phyloP scores from a whole-genome alignment of 2,888 invertebrate species.

The Herminia tarsipennalis region DNA sequence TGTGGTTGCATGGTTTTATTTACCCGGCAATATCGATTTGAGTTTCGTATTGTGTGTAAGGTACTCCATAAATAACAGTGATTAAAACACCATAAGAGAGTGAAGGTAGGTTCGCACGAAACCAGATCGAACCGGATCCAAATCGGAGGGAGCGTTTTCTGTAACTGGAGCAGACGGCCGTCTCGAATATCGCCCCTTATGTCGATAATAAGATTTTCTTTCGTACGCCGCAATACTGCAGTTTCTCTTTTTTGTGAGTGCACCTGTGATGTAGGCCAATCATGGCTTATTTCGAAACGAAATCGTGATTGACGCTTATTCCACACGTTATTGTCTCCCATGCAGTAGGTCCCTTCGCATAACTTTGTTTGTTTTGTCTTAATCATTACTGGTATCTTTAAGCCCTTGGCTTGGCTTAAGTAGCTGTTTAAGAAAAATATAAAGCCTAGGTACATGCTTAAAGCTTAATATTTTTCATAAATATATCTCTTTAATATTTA shows the following conservation, averaged over 20 bases:
- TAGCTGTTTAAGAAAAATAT: no score
- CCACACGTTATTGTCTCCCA: slow-evolving; percentile 27
- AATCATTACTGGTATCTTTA: no score
- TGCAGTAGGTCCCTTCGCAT: no score
- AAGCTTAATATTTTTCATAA: no score
- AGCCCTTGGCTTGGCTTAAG: no score
- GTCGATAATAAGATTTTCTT: slow-evolving; percentile 83
- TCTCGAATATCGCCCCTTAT: slow-evolving; percentile 82
- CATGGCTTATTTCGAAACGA: slow-evolving; percentile 72
- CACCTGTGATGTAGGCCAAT: slow-evolving; percentile 79
- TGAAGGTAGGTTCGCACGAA: slow-evolving; percentile 73
- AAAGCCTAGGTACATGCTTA: no score
- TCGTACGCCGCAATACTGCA: slow-evolving; percentile 68
- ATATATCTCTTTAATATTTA: no score
- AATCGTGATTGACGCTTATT: slow-evolving; percentile 71
- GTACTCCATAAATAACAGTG: slow-evolving; percentile 61
- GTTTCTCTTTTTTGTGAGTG: slow-evolving; percentile 82
- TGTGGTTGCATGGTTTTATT: slow-evolving; percentile 29
- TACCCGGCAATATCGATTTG: slow-evolving; percentile 50
- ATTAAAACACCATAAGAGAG: slow-evolving; percentile 77
- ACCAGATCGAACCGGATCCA: slow-evolving; percentile 81
- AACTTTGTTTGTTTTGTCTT: no score
- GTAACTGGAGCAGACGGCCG: slow-evolving; percentile 81
- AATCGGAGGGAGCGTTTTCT: slow-evolving; percentile 76
- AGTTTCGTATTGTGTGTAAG: slow-evolving; percentile 45